These are phyloP conservation scores for Myotis planiceps DNA, from an alignment of 2,797 vertebrate species.

Conservation along the genomic window DNA sequence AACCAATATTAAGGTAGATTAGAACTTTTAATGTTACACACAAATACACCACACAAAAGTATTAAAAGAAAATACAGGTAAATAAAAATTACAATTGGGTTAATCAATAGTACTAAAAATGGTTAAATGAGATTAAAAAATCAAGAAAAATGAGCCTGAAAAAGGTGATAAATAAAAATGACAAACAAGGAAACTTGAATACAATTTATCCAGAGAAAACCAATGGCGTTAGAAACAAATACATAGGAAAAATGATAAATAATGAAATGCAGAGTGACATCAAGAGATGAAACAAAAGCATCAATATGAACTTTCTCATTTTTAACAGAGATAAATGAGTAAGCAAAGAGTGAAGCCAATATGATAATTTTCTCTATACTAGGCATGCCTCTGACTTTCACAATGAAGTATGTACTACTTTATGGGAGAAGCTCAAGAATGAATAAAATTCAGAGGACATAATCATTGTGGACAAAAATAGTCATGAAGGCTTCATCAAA, in stretches of 20 bases:
- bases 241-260: not conserved
- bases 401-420: not conserved
- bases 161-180: not conserved
- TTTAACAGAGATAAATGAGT: not conserved
- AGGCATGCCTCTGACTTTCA: not conserved
- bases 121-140: conserved; percentile 3
- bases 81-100: conserved; percentile 27
- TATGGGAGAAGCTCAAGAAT: conserved; percentile 29
- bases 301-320: not conserved
- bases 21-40: conserved; percentile 34
- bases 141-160: not conserved
- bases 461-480: not conserved
- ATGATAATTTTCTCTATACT: not conserved
- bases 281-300: not conserved
- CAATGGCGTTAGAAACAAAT: not conserved
- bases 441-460: not conserved
- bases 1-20: not conserved
- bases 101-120: conserved; percentile 28
- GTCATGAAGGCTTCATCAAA: not conserved
- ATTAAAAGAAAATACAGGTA: not conserved
- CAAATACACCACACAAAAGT: not conserved
- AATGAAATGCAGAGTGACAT: not conserved
- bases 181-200: not conserved
- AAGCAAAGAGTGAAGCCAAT: not conserved
- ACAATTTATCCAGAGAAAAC: not conserved